Base-by-base conservation (phyloP, 35 echinoderm and acorn worm genomes). In the Apostichopus japonicus region DNA sequence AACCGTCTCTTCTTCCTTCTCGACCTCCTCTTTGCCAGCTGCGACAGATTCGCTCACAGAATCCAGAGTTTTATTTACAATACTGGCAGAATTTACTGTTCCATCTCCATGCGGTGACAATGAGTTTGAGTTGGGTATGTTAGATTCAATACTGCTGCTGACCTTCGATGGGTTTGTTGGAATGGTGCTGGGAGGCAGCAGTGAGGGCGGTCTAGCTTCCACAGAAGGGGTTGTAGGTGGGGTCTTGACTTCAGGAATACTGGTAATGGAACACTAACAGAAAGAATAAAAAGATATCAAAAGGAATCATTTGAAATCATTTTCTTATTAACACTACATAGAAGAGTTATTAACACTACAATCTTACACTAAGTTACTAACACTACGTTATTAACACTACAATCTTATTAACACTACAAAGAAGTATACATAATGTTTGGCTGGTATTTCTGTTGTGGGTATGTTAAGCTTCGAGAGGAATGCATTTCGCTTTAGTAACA, bases 221-320 rank as follows among this genome's bases (percentile, higher is more conserved):
- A 24, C 86, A 27, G 59, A 72, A 52, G 86, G 86, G n/a, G 86
- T 89, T 23, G 86, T 73, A 52, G 86, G 86, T 59, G 86, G 86
- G 15, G 86, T 89, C 67, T 89, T 89, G 15, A 65, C 62, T 89
- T 89, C 86, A 72, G 59, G 7, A 44, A 89, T 89, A 72, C 86
- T 89, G 14, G 56, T 89, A 59, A 89, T 89, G 22, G 56, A 65
- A 73, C 23, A 72, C 86, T 89, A 23, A n/a, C 24, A 89, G 10
- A 10, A 61, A 59, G 6, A 44, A 80, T 58, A 24, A 84, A 15
- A 58, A 61, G 13, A 61, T n/a, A 44, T 44, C 2, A 44, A 44
- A 44, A 44, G 33, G 33, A 44, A 0, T 44, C 0, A 44, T 44
- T 44, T 44, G 33, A 44, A 33, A 44, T 44, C 33, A 44, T 44